phyloP scores from a whole-genome alignment of 2,888 invertebrate genomes.

The Diarsia brunnea region DNA sequence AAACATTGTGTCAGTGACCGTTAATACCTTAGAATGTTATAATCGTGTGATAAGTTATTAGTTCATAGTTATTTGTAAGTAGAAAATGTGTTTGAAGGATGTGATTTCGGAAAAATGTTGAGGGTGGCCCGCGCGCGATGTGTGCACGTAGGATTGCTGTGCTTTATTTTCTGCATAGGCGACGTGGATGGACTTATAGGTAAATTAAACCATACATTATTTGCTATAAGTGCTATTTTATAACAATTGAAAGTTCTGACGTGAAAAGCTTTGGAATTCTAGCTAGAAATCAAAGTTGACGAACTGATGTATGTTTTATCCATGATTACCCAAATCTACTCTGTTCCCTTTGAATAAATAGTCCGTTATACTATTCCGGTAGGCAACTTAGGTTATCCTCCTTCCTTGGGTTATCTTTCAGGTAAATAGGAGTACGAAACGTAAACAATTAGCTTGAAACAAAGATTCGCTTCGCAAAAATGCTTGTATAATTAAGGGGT shows the following conservation, averaged over 20 bases:
- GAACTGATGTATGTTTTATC: not conserved
- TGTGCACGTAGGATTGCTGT: conserved; percentile 83
- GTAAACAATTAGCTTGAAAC: not conserved
- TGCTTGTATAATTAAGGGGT: conserved; percentile 13
- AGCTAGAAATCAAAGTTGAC: not conserved
- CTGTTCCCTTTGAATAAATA: not conserved
- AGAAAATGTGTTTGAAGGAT: conserved; percentile 83
- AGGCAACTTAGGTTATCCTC: not conserved
- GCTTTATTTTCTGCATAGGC: conserved; percentile 74
- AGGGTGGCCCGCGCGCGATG: conserved; percentile 82
- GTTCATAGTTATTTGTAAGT: conserved; percentile 72
- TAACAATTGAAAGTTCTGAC: not conserved
- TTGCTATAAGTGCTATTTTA: not conserved
- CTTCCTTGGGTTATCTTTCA: not conserved
- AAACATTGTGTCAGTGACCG: conserved; percentile 79
- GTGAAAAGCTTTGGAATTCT: not conserved
- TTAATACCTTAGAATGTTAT: conserved; percentile 75
- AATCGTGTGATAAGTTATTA: conserved; percentile 75
- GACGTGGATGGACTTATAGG: conserved; percentile 86
- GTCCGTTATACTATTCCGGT: not conserved
- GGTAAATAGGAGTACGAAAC: not conserved
- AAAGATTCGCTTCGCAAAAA: conserved; percentile 8
- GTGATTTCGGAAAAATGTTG: conserved; percentile 88
- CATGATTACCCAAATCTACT: too few relatives aligned
- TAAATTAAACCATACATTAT: conserved; percentile 63